Evolutionary conservation across 2,888 invertebrate genomes (phyloP).

Genomic region (Dolichomitus sp.): DNA sequence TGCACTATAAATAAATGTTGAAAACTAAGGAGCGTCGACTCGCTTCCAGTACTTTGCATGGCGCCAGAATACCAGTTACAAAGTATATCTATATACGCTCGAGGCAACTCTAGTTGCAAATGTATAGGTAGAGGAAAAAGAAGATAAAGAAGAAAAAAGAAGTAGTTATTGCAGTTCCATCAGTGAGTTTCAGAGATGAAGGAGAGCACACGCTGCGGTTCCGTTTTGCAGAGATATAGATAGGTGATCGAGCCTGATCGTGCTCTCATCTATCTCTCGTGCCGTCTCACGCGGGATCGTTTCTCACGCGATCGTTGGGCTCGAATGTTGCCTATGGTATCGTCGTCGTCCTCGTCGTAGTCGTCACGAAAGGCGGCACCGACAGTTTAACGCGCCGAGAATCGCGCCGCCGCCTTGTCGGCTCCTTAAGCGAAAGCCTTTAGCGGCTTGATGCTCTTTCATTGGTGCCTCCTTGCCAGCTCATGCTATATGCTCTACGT

Average conservation of each 20-base stretch:
- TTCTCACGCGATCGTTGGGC: conserved; percentile 61
- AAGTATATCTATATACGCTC: not conserved
- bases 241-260: conserved; percentile 46
- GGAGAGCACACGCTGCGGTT: conserved; percentile 16
- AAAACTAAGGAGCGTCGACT: conserved; percentile 25
- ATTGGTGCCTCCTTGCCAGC: conserved; percentile 30
- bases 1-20: conserved; percentile 26
- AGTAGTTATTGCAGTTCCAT: conserved; percentile 20
- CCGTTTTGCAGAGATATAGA: conserved; percentile 15
- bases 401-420: conserved; percentile 61
- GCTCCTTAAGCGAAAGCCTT: conserved; percentile 67
- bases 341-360: conserved; percentile 41
- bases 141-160: not conserved
- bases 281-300: conserved; percentile 50
- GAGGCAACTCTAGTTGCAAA: not conserved
- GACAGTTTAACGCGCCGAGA: conserved; percentile 65
- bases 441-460: conserved; percentile 64
- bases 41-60: conserved; percentile 27
- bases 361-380: conserved; percentile 68
- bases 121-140: not conserved
- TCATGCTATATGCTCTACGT: conserved; percentile 9
- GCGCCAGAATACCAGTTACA: conserved; percentile 27
- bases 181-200: conserved; percentile 14
- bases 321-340: conserved; percentile 7
- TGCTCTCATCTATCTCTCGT: conserved; percentile 56